Evolutionary conservation across 2,888 invertebrate species (phyloP), one percentile per base, ranked within the genome.

Genomic region (Ectemnius cavifrons): DNA sequence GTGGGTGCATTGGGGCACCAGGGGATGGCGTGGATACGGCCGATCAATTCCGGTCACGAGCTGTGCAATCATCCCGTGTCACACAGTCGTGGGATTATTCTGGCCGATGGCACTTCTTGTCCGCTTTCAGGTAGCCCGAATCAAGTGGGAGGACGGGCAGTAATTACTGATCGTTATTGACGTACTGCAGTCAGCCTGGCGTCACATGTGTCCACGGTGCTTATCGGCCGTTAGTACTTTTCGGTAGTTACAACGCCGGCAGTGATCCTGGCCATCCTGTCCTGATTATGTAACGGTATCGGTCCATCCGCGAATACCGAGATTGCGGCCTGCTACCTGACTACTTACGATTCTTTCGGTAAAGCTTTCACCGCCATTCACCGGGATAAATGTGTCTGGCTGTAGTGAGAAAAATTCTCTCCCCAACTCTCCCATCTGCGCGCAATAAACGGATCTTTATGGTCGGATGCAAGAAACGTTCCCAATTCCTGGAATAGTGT

Each of bases 91-190:
- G 71, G 80, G 78, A 81, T 81, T 82, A 81, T 82, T 82, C 75
- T 73, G 75, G 62, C 68, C 80, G 70, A 73, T 66, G 62, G 66
- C 70, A 71, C 70, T 81, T 81, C 81, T 81, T 80, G 80, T 71
- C 80, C 66, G 71, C 79, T 67, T 73, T 71, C 77, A 63, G 73
- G 46, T 73, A 62, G 58, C 63, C 28, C 28, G 61, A 71, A 64
- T 74, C 70, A 20, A 45, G 16, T 18, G 71, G 59, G 47, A 67
- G 28, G 49, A 68, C 62, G 59, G 59, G 61, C 52, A 60, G 68
- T 71, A 82, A 81, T 81, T 80, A 71, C 74, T 52, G 80, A 62
- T 58, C 77, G 75, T 78, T 81, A 80, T 80, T 71, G 82, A 77
- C 73, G 77, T 63, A 57, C 46, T 27, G n/a, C 60, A 70, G 73